Base-by-base conservation (phyloP, 1,140 invertebrate species). In the Eumeta japonica region DNA sequence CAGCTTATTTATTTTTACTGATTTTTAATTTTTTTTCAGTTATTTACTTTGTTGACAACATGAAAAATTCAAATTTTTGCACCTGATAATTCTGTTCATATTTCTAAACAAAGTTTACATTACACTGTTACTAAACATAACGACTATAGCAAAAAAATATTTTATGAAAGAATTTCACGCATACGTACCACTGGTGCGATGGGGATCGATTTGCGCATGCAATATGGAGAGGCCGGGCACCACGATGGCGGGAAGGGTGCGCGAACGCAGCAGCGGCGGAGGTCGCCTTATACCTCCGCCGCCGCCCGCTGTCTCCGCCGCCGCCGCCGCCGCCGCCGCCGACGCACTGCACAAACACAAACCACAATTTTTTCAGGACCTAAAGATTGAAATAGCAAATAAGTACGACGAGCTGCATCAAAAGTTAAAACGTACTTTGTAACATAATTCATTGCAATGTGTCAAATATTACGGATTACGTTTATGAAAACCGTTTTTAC, bases 221-320 rank as follows among this genome's bases (percentile, higher is more conserved):
- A 92, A 79, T 45, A 92, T 89, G 52, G 81, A 90, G 52, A 92
- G 80, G 31, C 89, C 88, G 2, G 90, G 90, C 18, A 89, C 85
- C n/a, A 94, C 85, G 56, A 94, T 94, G 35, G 90, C 88, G 11
- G 91, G 91, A 30, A 93, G 74, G 3, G 91, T 94, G 50, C 89
- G 81, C 9, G 90, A 92, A 43, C 89, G 81, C 34, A 92, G 74
- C 43, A 94, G 74, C 1, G 89, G 89, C 1, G 89, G 88, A 0
- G 63, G 68, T 0, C 39, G 54, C 3, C 57, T 53, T 3, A 59
- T 45, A 9, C 42, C 47, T 20, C 48, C 49, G 10, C 56, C 41
- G n/a, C 50, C 60, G 37, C 58, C 31, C 36, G 56, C 57, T 30
- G 55, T 53, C 42, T 56, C 54, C 43, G 59, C 55, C 47, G 55